Percentiles rank a stretch among this genome's conserved stretches.
Evolutionary conservation across 1,140 invertebrate species (phyloP).

Genomic region (Drosophila littoralis): DNA sequence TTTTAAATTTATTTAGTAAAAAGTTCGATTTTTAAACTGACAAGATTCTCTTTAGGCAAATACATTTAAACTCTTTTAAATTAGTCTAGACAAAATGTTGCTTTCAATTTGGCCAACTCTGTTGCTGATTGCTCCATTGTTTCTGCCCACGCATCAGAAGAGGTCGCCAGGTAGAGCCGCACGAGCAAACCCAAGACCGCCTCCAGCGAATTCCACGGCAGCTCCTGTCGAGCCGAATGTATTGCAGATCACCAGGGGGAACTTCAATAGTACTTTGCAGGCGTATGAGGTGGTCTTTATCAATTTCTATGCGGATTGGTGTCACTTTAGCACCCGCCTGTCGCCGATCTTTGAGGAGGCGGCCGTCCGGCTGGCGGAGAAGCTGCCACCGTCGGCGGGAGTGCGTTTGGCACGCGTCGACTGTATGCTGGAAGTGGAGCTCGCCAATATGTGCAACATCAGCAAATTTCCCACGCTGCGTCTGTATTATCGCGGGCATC

Average conservation of each 20-base stretch:
- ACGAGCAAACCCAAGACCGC: no score
- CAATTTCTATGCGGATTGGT: conserved; percentile 71
- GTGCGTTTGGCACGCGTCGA: conserved; percentile 53
- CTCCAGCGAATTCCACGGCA: not conserved
- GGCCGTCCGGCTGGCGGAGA: conserved; percentile 22
- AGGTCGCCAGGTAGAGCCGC: not conserved
- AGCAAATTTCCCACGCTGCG: conserved; percentile 56
- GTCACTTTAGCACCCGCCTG: conserved; percentile 44
- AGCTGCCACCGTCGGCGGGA: conserved; percentile 8
- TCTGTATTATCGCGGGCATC: conserved; percentile 41
- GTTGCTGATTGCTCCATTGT: not conserved
- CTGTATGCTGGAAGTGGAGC: conserved; percentile 29
- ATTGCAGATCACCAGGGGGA: conserved; percentile 34
- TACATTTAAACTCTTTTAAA: not conserved
- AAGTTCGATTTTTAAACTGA: not conserved
- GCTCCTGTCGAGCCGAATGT: conserved; percentile 2
- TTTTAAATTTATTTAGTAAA: not conserved
- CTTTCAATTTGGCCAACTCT: not conserved
- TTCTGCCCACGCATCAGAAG: not conserved
- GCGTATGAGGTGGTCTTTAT: conserved; percentile 51
- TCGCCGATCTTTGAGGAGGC: conserved; percentile 55
- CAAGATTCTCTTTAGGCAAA: conserved; percentile 1
- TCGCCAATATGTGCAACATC: conserved; percentile 40
- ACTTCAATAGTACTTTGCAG: conserved; percentile 42
- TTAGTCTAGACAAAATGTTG: conserved; percentile 5